These are phyloP conservation scores for Mus caroli DNA, from an alignment of 2,797 vertebrate species.

Conservation along the genomic window DNA sequence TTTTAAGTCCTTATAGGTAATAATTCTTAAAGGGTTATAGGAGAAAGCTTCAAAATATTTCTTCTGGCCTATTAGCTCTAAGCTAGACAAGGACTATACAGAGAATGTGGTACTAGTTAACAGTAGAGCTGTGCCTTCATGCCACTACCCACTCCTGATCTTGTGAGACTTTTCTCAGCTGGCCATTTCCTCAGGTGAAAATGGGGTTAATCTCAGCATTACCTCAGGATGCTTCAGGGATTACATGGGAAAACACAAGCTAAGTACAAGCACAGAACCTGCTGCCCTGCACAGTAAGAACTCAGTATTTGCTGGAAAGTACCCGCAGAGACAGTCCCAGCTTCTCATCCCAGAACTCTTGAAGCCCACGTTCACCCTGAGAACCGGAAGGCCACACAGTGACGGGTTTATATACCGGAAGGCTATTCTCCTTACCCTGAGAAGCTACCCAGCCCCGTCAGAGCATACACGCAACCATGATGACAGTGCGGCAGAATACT, in stretches of 20 bases:
- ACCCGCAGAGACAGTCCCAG: fast-evolving
- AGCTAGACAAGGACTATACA: not conserved
- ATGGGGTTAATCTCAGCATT: not conserved
- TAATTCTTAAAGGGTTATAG: not conserved
- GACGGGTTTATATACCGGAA: too few species aligned
- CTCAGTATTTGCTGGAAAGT: not conserved
- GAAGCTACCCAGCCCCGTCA: not conserved
- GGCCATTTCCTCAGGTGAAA: not conserved
- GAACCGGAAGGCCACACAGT: not conserved
- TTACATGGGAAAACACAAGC: not conserved
- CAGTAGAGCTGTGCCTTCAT: not conserved
- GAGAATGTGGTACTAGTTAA: not conserved
- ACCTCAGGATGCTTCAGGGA: not conserved
- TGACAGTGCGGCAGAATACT: not conserved
- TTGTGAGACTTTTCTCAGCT: not conserved
- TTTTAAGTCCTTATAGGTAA: not conserved
- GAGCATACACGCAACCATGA: not conserved
- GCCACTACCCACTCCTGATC: too few species aligned
- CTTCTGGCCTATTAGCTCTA: not conserved
- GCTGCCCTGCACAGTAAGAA: too few species aligned
- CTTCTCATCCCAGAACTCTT: not conserved
- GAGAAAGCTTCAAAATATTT: not conserved
- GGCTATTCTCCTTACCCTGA: not conserved
- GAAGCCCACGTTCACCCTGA: not conserved
- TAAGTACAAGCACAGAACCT: not conserved